These are phyloP conservation scores for Diarsia rubi DNA, from an alignment of 2,888 invertebrate genomes.

Conservation along the genomic window DNA sequence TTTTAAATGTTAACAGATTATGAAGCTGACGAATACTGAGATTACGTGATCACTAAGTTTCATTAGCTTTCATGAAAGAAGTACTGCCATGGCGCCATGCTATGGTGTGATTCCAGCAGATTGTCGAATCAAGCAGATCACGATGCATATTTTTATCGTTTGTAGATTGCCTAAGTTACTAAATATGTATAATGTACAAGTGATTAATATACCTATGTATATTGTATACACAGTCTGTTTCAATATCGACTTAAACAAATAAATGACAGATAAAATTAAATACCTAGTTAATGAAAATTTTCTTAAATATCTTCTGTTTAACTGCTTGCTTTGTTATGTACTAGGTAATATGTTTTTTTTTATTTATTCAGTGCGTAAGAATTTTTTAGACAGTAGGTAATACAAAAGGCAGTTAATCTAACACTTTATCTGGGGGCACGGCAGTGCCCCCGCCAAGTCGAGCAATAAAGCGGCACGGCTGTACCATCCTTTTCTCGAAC, in stretches of 20 bases:
- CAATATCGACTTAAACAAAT: slow-evolving; percentile 7
- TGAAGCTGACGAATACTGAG: neutral
- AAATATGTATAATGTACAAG: neutral
- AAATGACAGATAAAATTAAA: neutral
- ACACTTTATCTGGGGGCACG: too few relatives aligned
- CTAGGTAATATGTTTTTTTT: neutral
- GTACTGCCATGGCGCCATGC: neutral
- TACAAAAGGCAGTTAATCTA: neutral
- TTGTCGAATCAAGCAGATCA: neutral
- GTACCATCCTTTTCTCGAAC: too few relatives aligned
- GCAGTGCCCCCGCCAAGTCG: too few relatives aligned
- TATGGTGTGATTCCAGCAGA: neutral
- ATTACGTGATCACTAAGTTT: too few relatives aligned
- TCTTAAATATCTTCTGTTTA: neutral
- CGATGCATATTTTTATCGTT: neutral
- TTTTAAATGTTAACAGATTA: neutral
- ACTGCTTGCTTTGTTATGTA: neutral
- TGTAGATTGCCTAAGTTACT: neutral
- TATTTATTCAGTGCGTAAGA: neutral
- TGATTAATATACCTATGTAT: neutral
- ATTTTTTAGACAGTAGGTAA: too few relatives aligned
- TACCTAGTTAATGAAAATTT: neutral
- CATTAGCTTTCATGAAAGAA: neutral
- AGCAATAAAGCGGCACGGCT: too few relatives aligned
- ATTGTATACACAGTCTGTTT: neutral